Percentiles rank a stretch among this genome's conserved stretches.
These are phyloP conservation scores for Spisula subtruncata DNA, from an alignment of 2,888 invertebrate species.

Conservation along the genomic window DNA sequence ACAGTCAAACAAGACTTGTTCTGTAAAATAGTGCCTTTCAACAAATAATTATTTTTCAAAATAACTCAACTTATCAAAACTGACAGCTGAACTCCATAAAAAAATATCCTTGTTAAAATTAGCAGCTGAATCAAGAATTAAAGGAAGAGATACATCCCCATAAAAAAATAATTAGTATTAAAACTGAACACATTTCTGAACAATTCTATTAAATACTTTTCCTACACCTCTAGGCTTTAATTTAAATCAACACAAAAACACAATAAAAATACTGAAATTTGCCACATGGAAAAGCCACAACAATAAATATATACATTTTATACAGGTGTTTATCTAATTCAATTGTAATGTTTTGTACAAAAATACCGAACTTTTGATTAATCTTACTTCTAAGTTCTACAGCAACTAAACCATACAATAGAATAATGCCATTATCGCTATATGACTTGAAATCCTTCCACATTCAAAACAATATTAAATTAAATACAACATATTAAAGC, in stretches of 20 bases:
- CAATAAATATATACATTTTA: slow-evolving; percentile 3
- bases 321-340: neutral
- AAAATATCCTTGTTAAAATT: neutral
- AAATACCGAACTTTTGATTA: neutral
- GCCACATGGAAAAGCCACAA: slow-evolving; percentile 11
- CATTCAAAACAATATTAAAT: no score
- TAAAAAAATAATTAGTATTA: neutral
- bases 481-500: no score
- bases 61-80: neutral
- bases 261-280: neutral
- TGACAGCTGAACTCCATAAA: neutral
- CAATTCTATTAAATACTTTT: neutral
- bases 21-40: neutral
- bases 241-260: neutral
- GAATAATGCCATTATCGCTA: no score
- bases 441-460: no score
- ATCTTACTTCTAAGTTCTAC: no score
- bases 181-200: neutral
- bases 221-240: neutral
- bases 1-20: neutral
- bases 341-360: neutral
- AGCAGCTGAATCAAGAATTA: neutral
- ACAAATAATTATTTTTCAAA: neutral
- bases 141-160: neutral
- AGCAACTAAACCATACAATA: no score